Base-by-base conservation (phyloP, 2,888 invertebrate species). In the Drosophila nigricruria region DNA sequence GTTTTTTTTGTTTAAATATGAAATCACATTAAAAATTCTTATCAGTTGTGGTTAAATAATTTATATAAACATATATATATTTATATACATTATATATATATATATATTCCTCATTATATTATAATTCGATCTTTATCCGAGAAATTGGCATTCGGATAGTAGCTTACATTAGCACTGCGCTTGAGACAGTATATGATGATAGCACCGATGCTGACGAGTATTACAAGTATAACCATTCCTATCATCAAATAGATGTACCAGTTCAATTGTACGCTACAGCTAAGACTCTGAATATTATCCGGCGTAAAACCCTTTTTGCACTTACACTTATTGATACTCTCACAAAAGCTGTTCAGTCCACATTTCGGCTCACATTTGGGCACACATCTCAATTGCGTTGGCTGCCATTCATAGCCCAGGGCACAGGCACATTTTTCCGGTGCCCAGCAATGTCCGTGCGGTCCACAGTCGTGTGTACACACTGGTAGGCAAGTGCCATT, bases 161-260 rank as follows among this genome's bases (percentile, higher is more conserved):
- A 76, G 16, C 16, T 70, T 5, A 45, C 0, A 16, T 32, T 27
- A 0, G 20, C 9, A 4, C 5, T 12, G 14, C 54, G 53, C 0
- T 10, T 25, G 0, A 49, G 0, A n/a, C 3, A 64, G 5, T 16
- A 45, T 34, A 4, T 27, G 1, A 70, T 12, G 8, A 70, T 30
- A 3, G 27, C 43, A 0, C 1, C 10, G 3, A 45, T 38, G 64
- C 53, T 23, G 49, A 16, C 9, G 12, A 65, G 0, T 9, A 74
- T 36, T 1, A 36, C 3, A 9, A 70, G 2, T 0, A 8, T 1
- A 0, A 65, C 2, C 0, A 50, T 0, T 0, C 20, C 77, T 14
- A 56, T 45, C 0, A 65, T 0, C 5, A 70, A 2, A n/a, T 56
- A 70, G 1, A 64, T 2, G 64, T 57, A 70, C 77, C 77, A 76